Evolutionary conservation across 2,113 vertebrate genomes (phyloP).

Genomic region (Ibidorhyncha struthersii): DNA sequence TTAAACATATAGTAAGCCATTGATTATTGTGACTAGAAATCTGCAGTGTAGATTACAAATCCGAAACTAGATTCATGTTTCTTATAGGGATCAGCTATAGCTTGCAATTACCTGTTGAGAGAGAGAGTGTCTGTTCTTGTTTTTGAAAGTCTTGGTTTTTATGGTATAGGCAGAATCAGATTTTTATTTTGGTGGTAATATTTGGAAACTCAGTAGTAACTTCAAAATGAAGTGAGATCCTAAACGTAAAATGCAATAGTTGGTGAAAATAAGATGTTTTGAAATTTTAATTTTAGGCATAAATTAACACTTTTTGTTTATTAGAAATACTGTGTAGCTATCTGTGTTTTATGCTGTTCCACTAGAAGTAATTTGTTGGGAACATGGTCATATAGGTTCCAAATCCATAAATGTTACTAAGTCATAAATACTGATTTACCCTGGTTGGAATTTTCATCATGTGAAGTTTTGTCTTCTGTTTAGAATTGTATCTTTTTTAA

Average conservation of each 20-base stretch:
- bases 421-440: neutral
- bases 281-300: neutral
- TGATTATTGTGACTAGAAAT: constrained; percentile 71
- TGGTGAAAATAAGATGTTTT: neutral
- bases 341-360: neutral
- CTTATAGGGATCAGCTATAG: neutral
- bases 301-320: neutral
- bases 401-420: neutral
- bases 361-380: neutral
- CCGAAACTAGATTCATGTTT: neutral
- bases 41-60: neutral
- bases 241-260: neutral
- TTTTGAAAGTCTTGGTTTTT: neutral
- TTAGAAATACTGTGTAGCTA: neutral
- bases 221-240: neutral
- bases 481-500: neutral
- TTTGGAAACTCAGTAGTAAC: neutral
- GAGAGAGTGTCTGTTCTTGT: neutral
- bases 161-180: constrained; percentile 33
- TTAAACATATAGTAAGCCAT: constrained; percentile 77
- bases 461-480: neutral
- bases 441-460: neutral
- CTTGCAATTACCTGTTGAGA: constrained; percentile 42
- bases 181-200: constrained; percentile 33
- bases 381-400: neutral